These are phyloP conservation scores for Sylvietta virens DNA, from an alignment of 2,113 vertebrate genomes.

Conservation along the genomic window DNA sequence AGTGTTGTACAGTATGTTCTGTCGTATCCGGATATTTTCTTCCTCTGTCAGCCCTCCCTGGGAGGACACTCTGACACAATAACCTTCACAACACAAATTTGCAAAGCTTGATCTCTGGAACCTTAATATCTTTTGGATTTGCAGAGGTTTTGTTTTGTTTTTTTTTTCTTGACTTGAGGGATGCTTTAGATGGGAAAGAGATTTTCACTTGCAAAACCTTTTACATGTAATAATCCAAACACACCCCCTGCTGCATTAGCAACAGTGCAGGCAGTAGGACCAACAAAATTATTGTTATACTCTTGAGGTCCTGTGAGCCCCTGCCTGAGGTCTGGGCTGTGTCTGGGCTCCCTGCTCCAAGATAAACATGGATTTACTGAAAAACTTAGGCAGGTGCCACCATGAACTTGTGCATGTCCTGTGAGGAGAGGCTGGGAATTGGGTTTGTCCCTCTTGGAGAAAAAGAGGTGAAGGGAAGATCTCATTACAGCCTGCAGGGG, in stretches of 20 bases:
- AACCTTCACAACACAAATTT: not conserved
- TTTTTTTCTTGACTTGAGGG: not conserved
- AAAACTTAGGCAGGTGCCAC: not conserved
- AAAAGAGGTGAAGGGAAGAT: not conserved
- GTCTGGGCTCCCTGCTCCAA: not conserved
- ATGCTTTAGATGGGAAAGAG: not conserved
- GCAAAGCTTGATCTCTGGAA: not conserved
- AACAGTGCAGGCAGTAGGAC: no score
- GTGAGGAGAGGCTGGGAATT: not conserved
- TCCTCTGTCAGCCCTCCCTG: not conserved
- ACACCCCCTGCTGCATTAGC: accelerated
- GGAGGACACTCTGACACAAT: not conserved
- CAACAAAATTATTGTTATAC: not conserved
- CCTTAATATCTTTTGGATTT: not conserved
- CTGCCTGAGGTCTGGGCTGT: not conserved
- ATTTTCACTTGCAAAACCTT: not conserved
- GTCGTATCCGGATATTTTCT: not conserved
- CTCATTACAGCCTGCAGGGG: not conserved
- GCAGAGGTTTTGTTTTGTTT: not conserved
- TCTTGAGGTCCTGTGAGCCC: not conserved
- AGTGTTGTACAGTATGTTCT: not conserved
- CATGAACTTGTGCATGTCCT: not conserved
- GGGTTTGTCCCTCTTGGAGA: not conserved
- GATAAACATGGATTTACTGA: not conserved
- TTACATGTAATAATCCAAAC: not conserved